These are phyloP conservation scores for Nesogale talazaci DNA, from an alignment of 2,113 vertebrate species.

Conservation along the genomic window DNA sequence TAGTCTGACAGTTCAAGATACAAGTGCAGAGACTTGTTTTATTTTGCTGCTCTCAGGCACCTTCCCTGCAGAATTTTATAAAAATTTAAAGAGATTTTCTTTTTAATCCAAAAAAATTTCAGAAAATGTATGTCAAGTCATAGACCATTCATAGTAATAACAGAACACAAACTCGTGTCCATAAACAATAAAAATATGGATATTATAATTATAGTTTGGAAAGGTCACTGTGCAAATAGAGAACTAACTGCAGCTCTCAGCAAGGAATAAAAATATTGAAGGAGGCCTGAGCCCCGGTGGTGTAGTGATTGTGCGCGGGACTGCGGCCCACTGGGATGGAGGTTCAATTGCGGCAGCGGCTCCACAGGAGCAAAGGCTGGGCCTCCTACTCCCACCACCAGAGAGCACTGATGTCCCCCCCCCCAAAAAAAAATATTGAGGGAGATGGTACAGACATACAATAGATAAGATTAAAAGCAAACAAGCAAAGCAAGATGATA, in stretches of 20 bases:
- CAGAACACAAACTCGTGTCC: background rate
- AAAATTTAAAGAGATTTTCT: background rate
- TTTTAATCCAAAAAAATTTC: background rate
- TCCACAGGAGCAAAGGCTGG: no score
- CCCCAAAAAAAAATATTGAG: background rate
- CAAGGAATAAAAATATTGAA: background rate
- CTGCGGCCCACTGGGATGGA: no score
- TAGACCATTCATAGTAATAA: background rate
- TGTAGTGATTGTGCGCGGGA: no score
- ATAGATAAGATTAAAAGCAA: no score
- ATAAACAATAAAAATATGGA: background rate
- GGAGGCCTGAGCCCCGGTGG: no score
- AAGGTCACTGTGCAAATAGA: background rate
- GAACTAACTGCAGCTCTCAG: background rate
- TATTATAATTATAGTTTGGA: background rate
- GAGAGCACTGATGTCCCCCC: no score
- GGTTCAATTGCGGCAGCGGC: no score
- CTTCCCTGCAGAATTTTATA: background rate
- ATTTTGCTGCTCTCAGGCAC: background rate
- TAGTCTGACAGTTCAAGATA: background rate
- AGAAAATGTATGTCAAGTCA: background rate
- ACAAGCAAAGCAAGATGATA: no score
- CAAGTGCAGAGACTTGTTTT: background rate
- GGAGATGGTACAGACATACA: background rate
- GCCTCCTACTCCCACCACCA: no score